These are phyloP conservation scores for Ochotona curzoniae DNA, from an alignment of 2,113 vertebrate genomes.

Conservation along the genomic window DNA sequence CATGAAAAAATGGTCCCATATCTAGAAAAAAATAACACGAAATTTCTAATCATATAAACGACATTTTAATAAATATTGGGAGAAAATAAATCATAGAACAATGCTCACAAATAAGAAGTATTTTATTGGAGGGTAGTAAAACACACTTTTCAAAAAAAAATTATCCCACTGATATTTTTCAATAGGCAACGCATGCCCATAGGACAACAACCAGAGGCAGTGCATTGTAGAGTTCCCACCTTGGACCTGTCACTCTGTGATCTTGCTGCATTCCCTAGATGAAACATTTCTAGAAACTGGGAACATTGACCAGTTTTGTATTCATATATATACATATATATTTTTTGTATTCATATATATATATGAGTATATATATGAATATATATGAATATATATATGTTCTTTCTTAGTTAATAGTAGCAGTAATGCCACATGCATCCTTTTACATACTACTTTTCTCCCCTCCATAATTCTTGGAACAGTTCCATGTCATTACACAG, in stretches of 20 bases:
- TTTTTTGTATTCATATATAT: no score
- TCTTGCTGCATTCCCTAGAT: background rate
- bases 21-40: background rate
- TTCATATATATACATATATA: no score
- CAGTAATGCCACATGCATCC: background rate
- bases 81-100: background rate
- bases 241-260: background rate
- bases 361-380: no score
- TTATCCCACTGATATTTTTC: background rate
- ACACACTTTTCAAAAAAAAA: slow-evolving; percentile 12
- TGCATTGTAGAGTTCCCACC: background rate
- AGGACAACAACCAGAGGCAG: background rate
- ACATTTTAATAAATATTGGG: background rate
- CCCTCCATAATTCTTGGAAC: slow-evolving; percentile 47
- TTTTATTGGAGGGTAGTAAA: background rate
- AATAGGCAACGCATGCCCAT: background rate
- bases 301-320: background rate
- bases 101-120: background rate
- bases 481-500: slow-evolving; percentile 49
- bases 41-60: slow-evolving; percentile 7
- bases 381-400: no score
- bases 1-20: background rate
- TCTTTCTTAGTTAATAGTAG: background rate
- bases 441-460: background rate
- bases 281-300: background rate